Evolutionary conservation across 1,140 invertebrate genomes (phyloP).

Genomic region (Drosophila trapezifrons): DNA sequence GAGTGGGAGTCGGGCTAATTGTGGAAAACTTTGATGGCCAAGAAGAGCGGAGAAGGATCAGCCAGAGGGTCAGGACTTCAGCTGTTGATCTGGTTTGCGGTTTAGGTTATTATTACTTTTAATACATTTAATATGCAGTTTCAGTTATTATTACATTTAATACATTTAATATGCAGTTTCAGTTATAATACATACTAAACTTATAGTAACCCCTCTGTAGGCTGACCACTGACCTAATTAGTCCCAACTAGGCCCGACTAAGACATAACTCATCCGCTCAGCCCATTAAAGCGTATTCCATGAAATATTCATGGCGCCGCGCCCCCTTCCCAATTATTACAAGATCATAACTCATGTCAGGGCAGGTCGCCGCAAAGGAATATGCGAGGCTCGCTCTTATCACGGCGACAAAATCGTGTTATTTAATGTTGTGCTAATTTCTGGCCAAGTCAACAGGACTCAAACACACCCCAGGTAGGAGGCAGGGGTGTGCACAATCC

Average conservation of each 20-base stretch:
- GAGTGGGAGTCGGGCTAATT: constrained; percentile 56
- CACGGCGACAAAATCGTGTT: constrained; percentile 74
- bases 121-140: not conserved
- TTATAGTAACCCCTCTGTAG: not conserved
- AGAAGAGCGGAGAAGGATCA: not conserved
- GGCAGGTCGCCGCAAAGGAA: constrained; percentile 45
- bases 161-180: too few relatives aligned
- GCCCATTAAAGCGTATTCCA: constrained; percentile 54
- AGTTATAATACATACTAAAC: too few relatives aligned
- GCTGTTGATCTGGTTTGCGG: not conserved
- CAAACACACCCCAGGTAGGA: constrained; percentile 33
- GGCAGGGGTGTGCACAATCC: not conserved
- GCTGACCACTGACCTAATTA: constrained; percentile 63
- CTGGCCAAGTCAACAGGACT: constrained; percentile 49
- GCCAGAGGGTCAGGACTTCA: too few relatives aligned
- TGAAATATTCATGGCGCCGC: constrained; percentile 63
- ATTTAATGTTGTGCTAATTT: constrained; percentile 84
- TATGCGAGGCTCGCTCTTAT: constrained; percentile 45
- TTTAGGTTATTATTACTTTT: too few relatives aligned
- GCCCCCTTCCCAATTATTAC: constrained; percentile 35
- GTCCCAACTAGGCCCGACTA: constrained; percentile 37
- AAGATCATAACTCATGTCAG: constrained; percentile 77
- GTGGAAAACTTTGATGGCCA: constrained; percentile 35
- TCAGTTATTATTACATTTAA: too few relatives aligned
- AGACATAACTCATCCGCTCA: constrained; percentile 49